phyloP scores from a whole-genome alignment of 1,140 invertebrate species.

The Dinothrombium tinctorium region DNA sequence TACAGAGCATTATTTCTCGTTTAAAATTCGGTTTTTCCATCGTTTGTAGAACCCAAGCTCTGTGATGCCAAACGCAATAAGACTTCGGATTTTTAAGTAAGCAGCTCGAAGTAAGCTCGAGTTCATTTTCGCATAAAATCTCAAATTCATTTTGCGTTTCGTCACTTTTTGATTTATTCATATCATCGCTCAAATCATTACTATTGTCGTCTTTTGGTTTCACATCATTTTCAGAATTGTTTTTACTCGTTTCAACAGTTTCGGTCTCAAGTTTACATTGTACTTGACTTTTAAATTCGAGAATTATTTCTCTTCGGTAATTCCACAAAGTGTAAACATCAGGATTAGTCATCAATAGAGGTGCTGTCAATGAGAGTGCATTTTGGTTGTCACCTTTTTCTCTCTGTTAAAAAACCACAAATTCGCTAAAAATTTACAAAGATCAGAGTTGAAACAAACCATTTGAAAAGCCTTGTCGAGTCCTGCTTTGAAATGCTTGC shows the following conservation, averaged over 20 bases:
- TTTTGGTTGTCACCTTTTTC: constrained; percentile 42
- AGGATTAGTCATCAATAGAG: constrained; percentile 52
- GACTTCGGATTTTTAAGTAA: constrained; percentile 38
- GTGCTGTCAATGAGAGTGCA: constrained; percentile 39
- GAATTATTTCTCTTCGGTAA: constrained; percentile 53
- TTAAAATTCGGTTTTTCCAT: constrained; percentile 46
- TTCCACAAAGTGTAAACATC: constrained; percentile 88
- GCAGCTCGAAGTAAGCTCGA: constrained; percentile 48
- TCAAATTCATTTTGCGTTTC: constrained; percentile 24
- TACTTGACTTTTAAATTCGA: constrained; percentile 23
- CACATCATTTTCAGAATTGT: neutral
- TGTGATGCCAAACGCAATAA: constrained; percentile 79
- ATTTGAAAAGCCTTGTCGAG: constrained; percentile 22
- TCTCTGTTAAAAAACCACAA: constrained; percentile 25
- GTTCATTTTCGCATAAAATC: constrained; percentile 38
- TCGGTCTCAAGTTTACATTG: constrained; percentile 16
- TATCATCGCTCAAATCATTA: neutral
- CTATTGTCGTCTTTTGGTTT: neutral
- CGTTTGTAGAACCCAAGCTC: constrained; percentile 60
- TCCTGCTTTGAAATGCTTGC: constrained; percentile 37
- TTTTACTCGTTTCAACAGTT: neutral
- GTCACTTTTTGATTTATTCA: constrained; percentile 14
- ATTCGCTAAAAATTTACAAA: constrained; percentile 4
- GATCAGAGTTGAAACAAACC: constrained; percentile 9
- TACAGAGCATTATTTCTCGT: constrained; percentile 55